These are phyloP conservation scores for Hippoglossus hippoglossus DNA, from an alignment of 2,797 vertebrate species.

Conservation along the genomic window DNA sequence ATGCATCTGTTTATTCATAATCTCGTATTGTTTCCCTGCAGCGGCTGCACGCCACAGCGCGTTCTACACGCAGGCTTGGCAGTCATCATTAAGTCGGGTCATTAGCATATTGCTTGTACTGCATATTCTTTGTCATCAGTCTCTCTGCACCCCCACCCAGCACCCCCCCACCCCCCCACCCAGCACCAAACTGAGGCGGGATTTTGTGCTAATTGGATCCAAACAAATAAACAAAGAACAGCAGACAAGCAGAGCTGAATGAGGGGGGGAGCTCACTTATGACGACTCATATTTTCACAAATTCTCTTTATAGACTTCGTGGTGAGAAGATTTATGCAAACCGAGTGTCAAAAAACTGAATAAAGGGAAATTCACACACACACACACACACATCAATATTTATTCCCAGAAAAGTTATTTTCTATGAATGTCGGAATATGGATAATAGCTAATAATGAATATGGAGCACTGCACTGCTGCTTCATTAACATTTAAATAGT, in stretches of 20 bases:
- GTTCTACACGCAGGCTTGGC: constrained; percentile 8
- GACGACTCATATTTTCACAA: background rate
- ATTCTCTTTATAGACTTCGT: constrained; percentile 22
- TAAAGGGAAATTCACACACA: too few species aligned
- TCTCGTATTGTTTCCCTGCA: background rate
- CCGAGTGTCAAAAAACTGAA: background rate
- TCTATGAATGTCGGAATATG: too few species aligned
- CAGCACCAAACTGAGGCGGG: constrained; percentile 1
- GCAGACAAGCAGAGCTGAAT: constrained; percentile 28
- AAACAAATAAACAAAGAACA: constrained; percentile 48
- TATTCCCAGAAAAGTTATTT: too few species aligned
- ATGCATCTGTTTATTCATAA: background rate
- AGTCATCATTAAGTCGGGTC: background rate
- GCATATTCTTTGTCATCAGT: constrained; percentile 44
- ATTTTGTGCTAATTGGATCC: constrained; percentile 49
- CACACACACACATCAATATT: too few species aligned
- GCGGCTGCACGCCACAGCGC: constrained; percentile 3
- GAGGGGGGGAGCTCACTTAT: background rate
- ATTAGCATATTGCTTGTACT: constrained; percentile 40
- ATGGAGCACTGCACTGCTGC: too few species aligned
- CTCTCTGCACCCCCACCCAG: too few species aligned
- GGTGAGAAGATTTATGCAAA: constrained; percentile 1
- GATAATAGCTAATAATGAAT: too few species aligned
- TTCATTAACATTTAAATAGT: too few species aligned
- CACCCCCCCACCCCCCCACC: too few species aligned